phyloP scores from a whole-genome alignment of 2,888 invertebrate species.

The Prosopocoilus inquinatus region DNA sequence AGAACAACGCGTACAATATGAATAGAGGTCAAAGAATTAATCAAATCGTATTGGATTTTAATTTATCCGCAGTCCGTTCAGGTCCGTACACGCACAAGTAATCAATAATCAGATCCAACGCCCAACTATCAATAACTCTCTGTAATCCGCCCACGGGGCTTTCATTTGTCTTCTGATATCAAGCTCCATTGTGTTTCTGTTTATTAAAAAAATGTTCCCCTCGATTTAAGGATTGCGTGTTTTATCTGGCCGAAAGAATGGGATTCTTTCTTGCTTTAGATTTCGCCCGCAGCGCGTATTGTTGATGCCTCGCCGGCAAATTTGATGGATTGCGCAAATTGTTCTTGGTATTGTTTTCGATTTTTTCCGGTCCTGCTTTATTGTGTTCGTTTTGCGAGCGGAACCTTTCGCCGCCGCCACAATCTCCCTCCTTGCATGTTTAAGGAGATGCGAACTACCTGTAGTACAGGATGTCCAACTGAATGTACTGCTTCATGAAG shows the following conservation, averaged over 20 bases:
- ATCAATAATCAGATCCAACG: conserved; percentile 39
- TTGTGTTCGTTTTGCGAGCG: neutral
- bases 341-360: conserved; percentile 14
- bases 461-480: no score
- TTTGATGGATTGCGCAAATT: conserved; percentile 25
- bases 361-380: conserved; percentile 8
- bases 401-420: no score
- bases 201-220: conserved; percentile 38
- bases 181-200: conserved; percentile 43
- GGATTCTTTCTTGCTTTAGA: conserved; percentile 1
- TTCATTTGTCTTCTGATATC: conserved; percentile 45
- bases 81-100: conserved; percentile 31
- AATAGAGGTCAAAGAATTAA: no score
- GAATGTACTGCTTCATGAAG: no score
- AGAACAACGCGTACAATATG: no score
- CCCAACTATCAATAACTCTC: conserved; percentile 45
- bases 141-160: conserved; percentile 41
- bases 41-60: no score
- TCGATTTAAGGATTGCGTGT: conserved; percentile 45
- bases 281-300: neutral
- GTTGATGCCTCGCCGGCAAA: conserved; percentile 5
- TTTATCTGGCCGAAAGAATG: conserved; percentile 26
- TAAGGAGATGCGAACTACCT: no score
- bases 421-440: no score
- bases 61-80: no score